Conservation (phyloP, 2,888 invertebrate species). For the Chelonus formosanus region DNA sequence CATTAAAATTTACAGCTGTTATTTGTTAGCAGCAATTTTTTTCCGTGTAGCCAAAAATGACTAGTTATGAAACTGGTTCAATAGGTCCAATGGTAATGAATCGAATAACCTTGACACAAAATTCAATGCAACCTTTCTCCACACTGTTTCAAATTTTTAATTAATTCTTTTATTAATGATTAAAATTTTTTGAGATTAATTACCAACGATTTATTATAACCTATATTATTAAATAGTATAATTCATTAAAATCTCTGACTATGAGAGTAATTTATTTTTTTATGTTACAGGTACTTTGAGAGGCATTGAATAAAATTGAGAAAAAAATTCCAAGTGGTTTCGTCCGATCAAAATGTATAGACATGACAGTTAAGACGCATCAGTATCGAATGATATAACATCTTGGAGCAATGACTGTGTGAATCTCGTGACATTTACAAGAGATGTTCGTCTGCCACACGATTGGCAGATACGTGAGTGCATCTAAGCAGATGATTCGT, state of each 20-base stretch:
- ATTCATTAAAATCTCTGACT: neutral
- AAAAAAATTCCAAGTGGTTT: neutral
- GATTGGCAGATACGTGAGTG: slow-evolving; percentile 35
- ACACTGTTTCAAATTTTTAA: neutral
- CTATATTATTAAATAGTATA: neutral
- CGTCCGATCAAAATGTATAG: neutral
- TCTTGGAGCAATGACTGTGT: slow-evolving; percentile 56
- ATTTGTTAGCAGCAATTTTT: no score
- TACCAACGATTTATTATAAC: no score
- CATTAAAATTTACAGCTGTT: no score
- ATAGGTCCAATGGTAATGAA: slow-evolving; percentile 23
- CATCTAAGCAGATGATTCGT: slow-evolving; percentile 9
- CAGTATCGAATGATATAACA: slow-evolving; percentile 43
- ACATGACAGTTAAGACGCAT: slow-evolving; percentile 15
- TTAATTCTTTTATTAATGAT: no score
- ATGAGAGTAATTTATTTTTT: neutral
- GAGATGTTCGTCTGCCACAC: slow-evolving; percentile 41
- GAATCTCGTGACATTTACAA: slow-evolving; percentile 59
- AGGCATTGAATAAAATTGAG: no score
- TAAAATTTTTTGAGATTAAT: no score
- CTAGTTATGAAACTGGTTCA: slow-evolving; percentile 21
- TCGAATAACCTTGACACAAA: slow-evolving; percentile 39
- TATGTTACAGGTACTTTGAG: neutral
- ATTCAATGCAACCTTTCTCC: slow-evolving; percentile 32
- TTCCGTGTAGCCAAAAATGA: neutral